These are phyloP conservation scores for Saxidomus purpurata DNA, from an alignment of 1,140 invertebrate species.

Conservation along the genomic window DNA sequence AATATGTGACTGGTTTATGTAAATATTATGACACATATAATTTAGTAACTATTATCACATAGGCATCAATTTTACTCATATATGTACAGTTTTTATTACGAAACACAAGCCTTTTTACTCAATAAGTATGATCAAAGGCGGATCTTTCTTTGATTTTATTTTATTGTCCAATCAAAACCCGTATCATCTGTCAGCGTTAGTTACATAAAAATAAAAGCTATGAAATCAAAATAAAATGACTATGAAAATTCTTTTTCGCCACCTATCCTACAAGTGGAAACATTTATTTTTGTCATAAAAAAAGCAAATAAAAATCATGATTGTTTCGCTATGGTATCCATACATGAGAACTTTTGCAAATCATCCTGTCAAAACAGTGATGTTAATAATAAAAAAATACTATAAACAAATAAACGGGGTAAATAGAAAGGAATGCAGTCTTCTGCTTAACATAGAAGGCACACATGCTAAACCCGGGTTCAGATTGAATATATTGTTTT, in stretches of 20 bases:
- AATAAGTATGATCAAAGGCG: slow-evolving; percentile 46
- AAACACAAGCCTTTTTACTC: not conserved
- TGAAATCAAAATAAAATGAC: slow-evolving; percentile 51
- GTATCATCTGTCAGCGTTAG: slow-evolving; percentile 51
- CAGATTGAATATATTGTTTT: not conserved
- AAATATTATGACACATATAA: not conserved
- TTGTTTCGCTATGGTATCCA: not conserved
- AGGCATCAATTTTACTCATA: slow-evolving; percentile 12
- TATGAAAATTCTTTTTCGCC: slow-evolving; percentile 48
- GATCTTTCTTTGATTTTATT: slow-evolving; percentile 44
- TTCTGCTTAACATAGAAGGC: no score
- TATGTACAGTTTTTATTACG: slow-evolving; percentile 11
- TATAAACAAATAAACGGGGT: not conserved
- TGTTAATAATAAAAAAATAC: not conserved
- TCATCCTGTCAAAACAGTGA: slow-evolving; percentile 20
- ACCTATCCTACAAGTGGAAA: slow-evolving; percentile 36
- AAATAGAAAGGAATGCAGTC: not conserved
- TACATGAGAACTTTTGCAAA: slow-evolving; percentile 1
- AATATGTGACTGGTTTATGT: not conserved
- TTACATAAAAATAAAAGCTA: slow-evolving; percentile 61
- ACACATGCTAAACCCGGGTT: not conserved
- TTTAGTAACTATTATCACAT: not conserved
- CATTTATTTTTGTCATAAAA: slow-evolving; percentile 54
- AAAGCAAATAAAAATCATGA: slow-evolving; percentile 55
- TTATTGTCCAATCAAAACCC: slow-evolving; percentile 55